Percentiles rank a stretch among this genome's conserved stretches.
Conservation (phyloP, 2,113 vertebrate genomes). For the Oncorhynchus gorbuscha region DNA sequence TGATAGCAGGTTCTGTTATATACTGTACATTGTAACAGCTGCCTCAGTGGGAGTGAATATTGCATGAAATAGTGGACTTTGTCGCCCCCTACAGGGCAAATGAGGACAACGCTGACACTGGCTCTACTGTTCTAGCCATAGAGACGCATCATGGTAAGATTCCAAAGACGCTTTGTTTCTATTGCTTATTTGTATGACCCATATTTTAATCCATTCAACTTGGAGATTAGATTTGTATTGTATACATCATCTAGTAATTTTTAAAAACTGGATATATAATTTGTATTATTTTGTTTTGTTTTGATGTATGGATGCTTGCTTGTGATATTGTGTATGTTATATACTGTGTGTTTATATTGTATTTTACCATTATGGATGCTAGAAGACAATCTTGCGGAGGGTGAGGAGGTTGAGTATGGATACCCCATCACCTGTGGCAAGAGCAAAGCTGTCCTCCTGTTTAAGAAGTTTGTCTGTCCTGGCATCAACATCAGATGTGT, state of each 20-base stretch:
- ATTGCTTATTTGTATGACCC: background rate
- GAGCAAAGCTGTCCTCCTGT: constrained; percentile 89
- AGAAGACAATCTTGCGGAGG: constrained; percentile 79
- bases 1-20: too few relatives aligned
- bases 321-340: background rate
- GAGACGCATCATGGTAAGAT: constrained; percentile 77
- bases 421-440: constrained; percentile 95
- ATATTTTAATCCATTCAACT: background rate
- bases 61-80: constrained; percentile 33
- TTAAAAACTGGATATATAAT: background rate
- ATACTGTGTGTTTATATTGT: background rate
- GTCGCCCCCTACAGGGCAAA: constrained; percentile 80
- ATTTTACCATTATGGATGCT: constrained; percentile 4
- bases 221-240: background rate
- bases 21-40: too few relatives aligned
- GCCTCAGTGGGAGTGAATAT: background rate
- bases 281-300: background rate
- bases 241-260: background rate
- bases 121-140: constrained; percentile 81
- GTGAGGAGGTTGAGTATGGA: constrained; percentile 85
- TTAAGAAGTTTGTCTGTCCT: constrained; percentile 89
- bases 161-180: background rate
- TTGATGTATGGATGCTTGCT: background rate
- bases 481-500: constrained; percentile 76
- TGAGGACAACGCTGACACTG: constrained; percentile 77